Evolutionary conservation across 2,888 invertebrate genomes (phyloP), one percentile per base, ranked within the genome.

Genomic region (Schizaphis graminum): DNA sequence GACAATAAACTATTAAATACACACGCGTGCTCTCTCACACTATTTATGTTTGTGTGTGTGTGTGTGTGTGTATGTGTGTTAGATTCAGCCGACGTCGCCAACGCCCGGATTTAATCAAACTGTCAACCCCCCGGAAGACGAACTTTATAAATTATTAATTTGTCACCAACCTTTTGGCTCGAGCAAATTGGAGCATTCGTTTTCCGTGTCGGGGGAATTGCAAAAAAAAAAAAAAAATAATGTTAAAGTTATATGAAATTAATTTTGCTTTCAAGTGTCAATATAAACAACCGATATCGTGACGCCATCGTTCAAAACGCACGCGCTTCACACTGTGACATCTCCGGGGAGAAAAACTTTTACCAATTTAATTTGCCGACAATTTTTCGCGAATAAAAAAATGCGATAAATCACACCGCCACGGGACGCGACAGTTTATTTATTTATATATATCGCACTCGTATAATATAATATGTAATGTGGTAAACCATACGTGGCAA

Each of bases 81-180:
- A 21, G 21, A 77, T 8, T 77, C 67, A 77, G 67, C 89, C 85
- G 91, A 41, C 77, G 49, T 47, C 44, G 57, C 13, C 13, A 24
- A 28, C 86, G 61, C 86, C 86, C 35, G 92, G 92, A 88, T 92
- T 92, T 92, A 92, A 92, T 92, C 92, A 92, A 92, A 92, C 92
- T 87, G 92, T 92, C 92, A 88, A 92, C 87, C 49, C 85, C 56
- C 56, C 10, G 49, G 57, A 67, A 87, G 47, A 86, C 87, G 87
- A 92, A 92, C 92, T 92, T 88, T 92, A 88, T 92, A 92, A 88
- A 92, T 87, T 87, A 87, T 92, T 92, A 92, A 92, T 92, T 92
- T 67, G 87, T 67, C 87, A 49, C 53, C 91, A 67, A 86, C 91
- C 91, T 91, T 61, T 91, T 91, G 91, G 91, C 86, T 35, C 87